phyloP scores from a whole-genome alignment of 2,888 invertebrate species.

The Smittia aterrima region DNA sequence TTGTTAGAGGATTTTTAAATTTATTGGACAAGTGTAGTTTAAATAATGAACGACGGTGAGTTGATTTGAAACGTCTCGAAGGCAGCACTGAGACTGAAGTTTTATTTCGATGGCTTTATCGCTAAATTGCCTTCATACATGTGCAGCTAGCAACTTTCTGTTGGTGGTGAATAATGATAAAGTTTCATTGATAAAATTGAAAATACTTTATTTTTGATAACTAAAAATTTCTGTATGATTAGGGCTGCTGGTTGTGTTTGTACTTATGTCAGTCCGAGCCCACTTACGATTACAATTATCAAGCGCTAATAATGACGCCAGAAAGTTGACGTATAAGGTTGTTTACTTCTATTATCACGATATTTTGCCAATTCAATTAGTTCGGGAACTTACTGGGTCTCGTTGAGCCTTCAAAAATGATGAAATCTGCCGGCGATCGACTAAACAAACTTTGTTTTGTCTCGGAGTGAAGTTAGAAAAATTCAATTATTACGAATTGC shows the following conservation, averaged over 20 bases:
- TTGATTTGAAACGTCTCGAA: slow-evolving; percentile 6
- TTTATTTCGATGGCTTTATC: slow-evolving; percentile 29
- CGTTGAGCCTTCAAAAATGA: neutral
- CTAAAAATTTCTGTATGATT: neutral
- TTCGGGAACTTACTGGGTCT: neutral
- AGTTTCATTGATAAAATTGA: slow-evolving; percentile 39
- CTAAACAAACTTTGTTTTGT: neutral
- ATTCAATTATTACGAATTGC: no score
- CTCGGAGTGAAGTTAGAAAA: no score
- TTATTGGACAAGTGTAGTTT: neutral
- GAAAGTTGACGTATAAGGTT: neutral
- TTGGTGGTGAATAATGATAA: slow-evolving; percentile 32
- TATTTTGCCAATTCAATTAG: neutral
- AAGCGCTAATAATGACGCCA: neutral
- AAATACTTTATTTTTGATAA: neutral
- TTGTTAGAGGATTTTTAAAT: neutral
- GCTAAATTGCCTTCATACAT: slow-evolving; percentile 12
- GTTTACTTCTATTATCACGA: neutral
- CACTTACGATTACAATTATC: neutral
- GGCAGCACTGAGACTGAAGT: neutral
- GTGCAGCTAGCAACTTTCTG: neutral
- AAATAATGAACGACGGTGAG: slow-evolving; percentile 34
- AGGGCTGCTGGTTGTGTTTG: neutral
- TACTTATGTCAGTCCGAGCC: neutral
- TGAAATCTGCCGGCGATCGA: neutral